phyloP scores from a whole-genome alignment of 2,113 vertebrate species.

The Strix aluco region DNA sequence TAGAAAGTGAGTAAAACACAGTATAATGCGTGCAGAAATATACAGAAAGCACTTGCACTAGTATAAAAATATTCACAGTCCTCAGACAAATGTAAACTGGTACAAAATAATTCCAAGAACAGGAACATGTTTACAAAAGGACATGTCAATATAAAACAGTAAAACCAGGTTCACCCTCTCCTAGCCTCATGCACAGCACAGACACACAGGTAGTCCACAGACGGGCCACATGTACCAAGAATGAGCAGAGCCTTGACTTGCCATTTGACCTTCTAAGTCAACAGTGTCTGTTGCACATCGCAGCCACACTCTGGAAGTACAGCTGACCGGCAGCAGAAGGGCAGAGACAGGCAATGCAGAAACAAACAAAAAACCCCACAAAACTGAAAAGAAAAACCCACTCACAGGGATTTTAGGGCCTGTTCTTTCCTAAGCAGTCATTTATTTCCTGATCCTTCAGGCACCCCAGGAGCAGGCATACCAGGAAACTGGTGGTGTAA shows the following conservation, averaged over 20 bases:
- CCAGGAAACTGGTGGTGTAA: background rate
- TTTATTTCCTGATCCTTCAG: background rate
- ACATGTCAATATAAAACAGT: slow-evolving; percentile 68
- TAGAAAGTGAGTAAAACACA: slow-evolving; percentile 64
- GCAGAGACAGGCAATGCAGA: background rate
- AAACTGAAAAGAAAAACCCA: background rate
- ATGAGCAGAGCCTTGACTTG: background rate
- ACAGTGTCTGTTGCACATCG: background rate
- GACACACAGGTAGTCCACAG: background rate
- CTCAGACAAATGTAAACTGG: slow-evolving; percentile 67
- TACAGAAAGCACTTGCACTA: slow-evolving; percentile 67
- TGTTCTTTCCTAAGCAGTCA: background rate
- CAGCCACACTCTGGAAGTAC: background rate
- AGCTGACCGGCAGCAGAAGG: background rate
- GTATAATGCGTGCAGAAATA: slow-evolving; percentile 61
- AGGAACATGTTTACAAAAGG: slow-evolving; percentile 72
- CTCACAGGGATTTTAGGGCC: background rate
- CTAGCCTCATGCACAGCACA: background rate
- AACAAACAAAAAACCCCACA: background rate
- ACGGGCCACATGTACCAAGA: background rate
- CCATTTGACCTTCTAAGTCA: background rate
- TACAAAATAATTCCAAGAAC: slow-evolving; percentile 76
- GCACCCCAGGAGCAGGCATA: background rate
- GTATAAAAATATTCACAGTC: slow-evolving; percentile 83
- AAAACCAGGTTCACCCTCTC: background rate